phyloP scores from a whole-genome alignment of 2,113 vertebrate genomes.

The Mobula birostris region DNA sequence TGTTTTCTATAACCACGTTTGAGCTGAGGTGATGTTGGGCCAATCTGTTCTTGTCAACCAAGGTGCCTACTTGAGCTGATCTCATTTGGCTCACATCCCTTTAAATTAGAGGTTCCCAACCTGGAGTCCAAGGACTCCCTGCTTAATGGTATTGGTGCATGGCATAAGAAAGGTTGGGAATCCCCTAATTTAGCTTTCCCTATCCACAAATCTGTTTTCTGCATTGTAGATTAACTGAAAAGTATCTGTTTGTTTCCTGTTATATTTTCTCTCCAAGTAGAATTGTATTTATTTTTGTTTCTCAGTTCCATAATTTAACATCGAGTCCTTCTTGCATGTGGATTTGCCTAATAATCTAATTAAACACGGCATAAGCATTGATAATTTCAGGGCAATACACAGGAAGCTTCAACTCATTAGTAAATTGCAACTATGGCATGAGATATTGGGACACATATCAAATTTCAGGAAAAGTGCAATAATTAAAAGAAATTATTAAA shows the following conservation, averaged over 20 bases:
- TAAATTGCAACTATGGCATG: neutral
- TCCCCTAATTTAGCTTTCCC: no score
- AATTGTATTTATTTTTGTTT: neutral
- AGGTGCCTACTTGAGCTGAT: no score
- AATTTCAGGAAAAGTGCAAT: no score
- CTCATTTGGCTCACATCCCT: no score
- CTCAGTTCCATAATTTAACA: neutral
- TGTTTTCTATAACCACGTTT: neutral
- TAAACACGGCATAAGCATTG: neutral
- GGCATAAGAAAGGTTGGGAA: no score
- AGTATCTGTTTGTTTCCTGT: neutral
- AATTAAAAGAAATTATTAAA: no score
- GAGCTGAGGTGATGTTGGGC: neutral
- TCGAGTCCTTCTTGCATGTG: neutral
- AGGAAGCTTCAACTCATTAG: neutral
- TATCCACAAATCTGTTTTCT: neutral
- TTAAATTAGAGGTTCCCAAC: no score
- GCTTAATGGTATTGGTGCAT: no score
- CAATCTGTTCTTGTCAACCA: no score
- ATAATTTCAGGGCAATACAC: neutral
- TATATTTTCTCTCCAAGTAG: neutral
- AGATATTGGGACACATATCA: no score
- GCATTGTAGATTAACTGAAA: neutral
- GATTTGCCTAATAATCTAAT: neutral
- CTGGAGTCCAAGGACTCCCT: no score